A percentile compares a stretch with the other conserved stretches of the same genome.
Conservation (phyloP, 2,797 vertebrate genomes). For the Sebastolobus alascanus region DNA sequence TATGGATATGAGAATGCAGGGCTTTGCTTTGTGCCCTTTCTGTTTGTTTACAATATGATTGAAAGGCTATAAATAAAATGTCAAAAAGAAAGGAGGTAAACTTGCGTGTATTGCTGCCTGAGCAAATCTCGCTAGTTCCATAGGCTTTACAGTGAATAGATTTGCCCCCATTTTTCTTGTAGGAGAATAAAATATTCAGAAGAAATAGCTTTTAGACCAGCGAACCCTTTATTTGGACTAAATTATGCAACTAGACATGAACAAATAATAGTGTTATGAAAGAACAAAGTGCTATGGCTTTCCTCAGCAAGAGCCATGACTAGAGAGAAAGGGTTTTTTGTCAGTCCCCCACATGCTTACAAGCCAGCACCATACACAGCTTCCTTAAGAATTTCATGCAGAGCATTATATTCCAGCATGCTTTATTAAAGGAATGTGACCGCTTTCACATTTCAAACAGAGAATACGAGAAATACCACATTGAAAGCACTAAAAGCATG, state of each 20-base stretch:
- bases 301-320: conserved; percentile 27
- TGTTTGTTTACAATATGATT: conserved; percentile 19
- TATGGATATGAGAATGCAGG: conserved; percentile 3
- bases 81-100: conserved; percentile 20
- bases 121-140: conserved; percentile 12
- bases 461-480: conserved; percentile 18
- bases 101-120: conserved; percentile 1
- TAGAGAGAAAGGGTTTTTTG: conserved; percentile 12
- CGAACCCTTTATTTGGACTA: conserved; percentile 60
- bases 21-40: conserved; percentile 19
- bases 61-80: conserved; percentile 30
- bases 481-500: conserved; percentile 61
- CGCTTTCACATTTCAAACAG: conserved; percentile 36
- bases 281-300: conserved; percentile 55
- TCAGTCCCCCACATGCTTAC: neutral
- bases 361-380: neutral
- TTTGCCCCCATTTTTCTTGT: conserved; percentile 39
- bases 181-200: conserved; percentile 78
- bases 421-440: conserved; percentile 54
- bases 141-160: conserved; percentile 28
- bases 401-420: conserved; percentile 37
- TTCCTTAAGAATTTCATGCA: conserved; percentile 30
- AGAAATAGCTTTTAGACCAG: conserved; percentile 70
- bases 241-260: conserved; percentile 73
- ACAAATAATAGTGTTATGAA: conserved; percentile 59